A percentile compares a stretch with the other conserved stretches of the same genome.
Evolutionary conservation across 2,113 vertebrate species (phyloP).

Genomic region (Myocastor coypus): DNA sequence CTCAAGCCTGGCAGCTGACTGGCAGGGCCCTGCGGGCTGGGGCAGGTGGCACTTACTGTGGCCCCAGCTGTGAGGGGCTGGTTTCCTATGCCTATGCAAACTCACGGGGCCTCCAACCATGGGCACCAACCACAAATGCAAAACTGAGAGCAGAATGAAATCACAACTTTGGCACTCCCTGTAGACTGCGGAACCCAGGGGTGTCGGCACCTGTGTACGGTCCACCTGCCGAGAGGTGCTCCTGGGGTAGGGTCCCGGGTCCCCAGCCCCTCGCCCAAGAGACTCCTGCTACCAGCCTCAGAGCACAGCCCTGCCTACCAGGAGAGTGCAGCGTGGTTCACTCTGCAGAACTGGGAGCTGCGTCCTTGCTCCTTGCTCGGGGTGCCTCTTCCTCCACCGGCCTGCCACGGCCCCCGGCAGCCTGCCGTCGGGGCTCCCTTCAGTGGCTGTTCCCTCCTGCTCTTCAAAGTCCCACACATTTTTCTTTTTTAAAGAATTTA

Average conservation of each 20-base stretch:
- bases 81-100: not conserved
- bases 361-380: not conserved
- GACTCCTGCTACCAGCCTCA: not conserved
- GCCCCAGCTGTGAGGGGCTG: not conserved
- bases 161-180: not conserved
- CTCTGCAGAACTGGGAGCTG: too few relatives aligned
- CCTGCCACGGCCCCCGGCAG: too few relatives aligned
- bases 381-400: not conserved
- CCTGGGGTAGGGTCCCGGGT: not conserved
- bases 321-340: not conserved
- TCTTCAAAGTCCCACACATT: not conserved
- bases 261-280: not conserved
- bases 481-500: too few relatives aligned
- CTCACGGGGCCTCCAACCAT: not conserved
- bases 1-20: not conserved
- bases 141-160: not conserved
- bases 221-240: not conserved
- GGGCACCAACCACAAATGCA: not conserved
- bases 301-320: not conserved
- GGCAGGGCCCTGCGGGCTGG: not conserved
- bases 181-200: not conserved
- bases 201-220: not conserved
- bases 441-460: not conserved
- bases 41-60: not conserved
- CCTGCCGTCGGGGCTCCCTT: not conserved